Conservation (phyloP, 2,797 vertebrate genomes). For the Epinephelus malabaricus region DNA sequence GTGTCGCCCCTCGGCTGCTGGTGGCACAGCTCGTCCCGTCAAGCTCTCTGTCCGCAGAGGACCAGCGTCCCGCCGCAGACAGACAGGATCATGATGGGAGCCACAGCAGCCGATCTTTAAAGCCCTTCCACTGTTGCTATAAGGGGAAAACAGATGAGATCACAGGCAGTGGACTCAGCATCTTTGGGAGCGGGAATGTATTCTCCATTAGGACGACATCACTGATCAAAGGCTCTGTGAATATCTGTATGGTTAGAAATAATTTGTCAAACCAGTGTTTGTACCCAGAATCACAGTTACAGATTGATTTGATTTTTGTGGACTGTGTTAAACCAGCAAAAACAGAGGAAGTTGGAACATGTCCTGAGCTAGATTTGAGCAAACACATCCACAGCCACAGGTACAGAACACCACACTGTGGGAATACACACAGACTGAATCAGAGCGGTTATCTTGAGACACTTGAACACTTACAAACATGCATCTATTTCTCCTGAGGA, state of each 20-base stretch:
- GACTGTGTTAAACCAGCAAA: not conserved
- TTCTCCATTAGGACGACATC: constrained; percentile 12
- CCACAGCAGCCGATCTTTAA: constrained; percentile 45
- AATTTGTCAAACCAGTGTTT: not conserved
- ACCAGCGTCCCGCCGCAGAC: constrained; percentile 50
- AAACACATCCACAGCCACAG: constrained; percentile 9
- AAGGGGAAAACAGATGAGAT: constrained; percentile 50
- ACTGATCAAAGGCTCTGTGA: not conserved
- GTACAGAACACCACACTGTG: not conserved
- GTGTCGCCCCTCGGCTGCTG: not conserved
- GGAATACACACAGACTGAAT: not conserved
- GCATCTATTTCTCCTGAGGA: constrained; percentile 1
- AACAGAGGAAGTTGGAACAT: not conserved
- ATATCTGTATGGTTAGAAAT: not conserved
- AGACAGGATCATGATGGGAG: constrained; percentile 57
- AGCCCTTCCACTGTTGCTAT: constrained; percentile 39
- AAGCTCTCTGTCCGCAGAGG: constrained; percentile 44
- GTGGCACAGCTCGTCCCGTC: constrained; percentile 28
- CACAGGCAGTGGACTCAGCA: constrained; percentile 45
- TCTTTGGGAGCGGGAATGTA: constrained; percentile 23
- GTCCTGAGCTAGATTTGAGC: constrained; percentile 1
- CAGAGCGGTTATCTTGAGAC: not conserved
- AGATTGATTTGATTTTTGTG: constrained; percentile 7
- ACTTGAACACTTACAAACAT: constrained; percentile 15
- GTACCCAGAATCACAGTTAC: not conserved